Percentiles rank a stretch among this genome's conserved stretches.
These are phyloP conservation scores for Pterostichus niger DNA, from an alignment of 2,888 invertebrate genomes.

Conservation along the genomic window DNA sequence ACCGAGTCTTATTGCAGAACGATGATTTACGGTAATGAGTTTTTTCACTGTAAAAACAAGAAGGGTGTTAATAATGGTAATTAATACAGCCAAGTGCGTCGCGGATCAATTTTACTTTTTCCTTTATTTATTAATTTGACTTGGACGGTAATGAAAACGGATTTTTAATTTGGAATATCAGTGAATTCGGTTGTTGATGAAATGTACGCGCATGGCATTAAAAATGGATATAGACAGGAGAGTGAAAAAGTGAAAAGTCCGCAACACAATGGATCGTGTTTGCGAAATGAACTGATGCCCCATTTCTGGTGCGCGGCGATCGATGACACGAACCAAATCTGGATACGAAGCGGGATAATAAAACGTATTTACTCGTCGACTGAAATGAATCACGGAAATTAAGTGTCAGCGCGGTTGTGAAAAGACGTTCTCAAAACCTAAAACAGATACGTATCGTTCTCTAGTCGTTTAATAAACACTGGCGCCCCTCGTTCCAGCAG, in stretches of 20 bases:
- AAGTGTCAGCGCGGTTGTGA: slow-evolving; percentile 66
- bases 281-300: slow-evolving; percentile 51
- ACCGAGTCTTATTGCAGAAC: slow-evolving; percentile 79
- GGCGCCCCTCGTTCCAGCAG: slow-evolving; percentile 5
- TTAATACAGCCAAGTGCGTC: slow-evolving; percentile 76
- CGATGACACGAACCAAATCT: slow-evolving; percentile 48
- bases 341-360: slow-evolving; percentile 53
- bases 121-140: slow-evolving; percentile 23
- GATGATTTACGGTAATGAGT: slow-evolving; percentile 82
- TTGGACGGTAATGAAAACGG: slow-evolving; percentile 22
- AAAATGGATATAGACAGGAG: slow-evolving; percentile 1
- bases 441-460: slow-evolving; percentile 62
- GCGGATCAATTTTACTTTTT: slow-evolving; percentile 24
- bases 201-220: slow-evolving; percentile 12
- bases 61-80: slow-evolving; percentile 82
- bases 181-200: neutral
- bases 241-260: slow-evolving; percentile 29
- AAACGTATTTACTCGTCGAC: slow-evolving; percentile 60
- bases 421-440: slow-evolving; percentile 65
- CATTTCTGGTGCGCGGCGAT: slow-evolving; percentile 29
- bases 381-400: slow-evolving; percentile 66
- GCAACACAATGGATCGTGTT: slow-evolving; percentile 19
- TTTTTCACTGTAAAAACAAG: slow-evolving; percentile 77
- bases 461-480: slow-evolving; percentile 55
- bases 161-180: slow-evolving; percentile 18